These are phyloP conservation scores for Lethenteron camtschaticum DNA, from an alignment of 2,113 vertebrate species.

Conservation along the genomic window DNA sequence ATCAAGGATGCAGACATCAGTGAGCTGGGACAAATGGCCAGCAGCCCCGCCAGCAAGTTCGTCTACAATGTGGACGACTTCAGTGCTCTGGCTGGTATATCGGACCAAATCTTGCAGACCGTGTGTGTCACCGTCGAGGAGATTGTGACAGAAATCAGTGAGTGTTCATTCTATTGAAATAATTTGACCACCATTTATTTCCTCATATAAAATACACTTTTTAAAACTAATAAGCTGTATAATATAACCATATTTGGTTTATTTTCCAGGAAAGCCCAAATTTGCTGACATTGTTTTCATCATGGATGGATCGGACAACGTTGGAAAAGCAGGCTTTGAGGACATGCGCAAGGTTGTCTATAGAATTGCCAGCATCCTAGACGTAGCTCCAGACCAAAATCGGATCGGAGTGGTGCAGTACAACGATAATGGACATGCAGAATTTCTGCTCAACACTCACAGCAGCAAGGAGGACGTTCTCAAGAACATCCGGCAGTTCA, in stretches of 20 bases:
- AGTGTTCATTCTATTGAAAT: too few species aligned
- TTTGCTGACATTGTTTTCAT: not conserved
- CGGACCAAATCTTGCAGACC: not conserved
- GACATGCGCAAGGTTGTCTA: slow-evolving; percentile 24
- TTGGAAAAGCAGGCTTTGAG: too few species aligned
- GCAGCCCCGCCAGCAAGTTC: slow-evolving; percentile 22
- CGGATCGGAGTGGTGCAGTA: slow-evolving; percentile 30
- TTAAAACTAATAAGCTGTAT: too few species aligned
- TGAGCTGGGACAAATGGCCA: slow-evolving; percentile 18
- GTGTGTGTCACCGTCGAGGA: not conserved
- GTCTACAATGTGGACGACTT: slow-evolving; percentile 3
- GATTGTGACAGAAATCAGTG: too few species aligned
- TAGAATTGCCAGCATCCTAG: slow-evolving; percentile 19
- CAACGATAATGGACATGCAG: slow-evolving; percentile 20
- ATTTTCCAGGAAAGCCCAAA: not conserved
- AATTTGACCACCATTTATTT: too few species aligned
- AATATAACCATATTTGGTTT: too few species aligned
- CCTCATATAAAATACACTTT: too few species aligned
- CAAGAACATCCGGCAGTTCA: slow-evolving; percentile 15
- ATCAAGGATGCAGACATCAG: slow-evolving; percentile 22
- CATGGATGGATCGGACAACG: not conserved
- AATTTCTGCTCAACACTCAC: slow-evolving; percentile 21
- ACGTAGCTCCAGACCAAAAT: slow-evolving; percentile 20
- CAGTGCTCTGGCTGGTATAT: not conserved
- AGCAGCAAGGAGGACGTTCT: slow-evolving; percentile 14